Conservation (phyloP, 2,797 vertebrate species). For the Antrozous pallidus region DNA sequence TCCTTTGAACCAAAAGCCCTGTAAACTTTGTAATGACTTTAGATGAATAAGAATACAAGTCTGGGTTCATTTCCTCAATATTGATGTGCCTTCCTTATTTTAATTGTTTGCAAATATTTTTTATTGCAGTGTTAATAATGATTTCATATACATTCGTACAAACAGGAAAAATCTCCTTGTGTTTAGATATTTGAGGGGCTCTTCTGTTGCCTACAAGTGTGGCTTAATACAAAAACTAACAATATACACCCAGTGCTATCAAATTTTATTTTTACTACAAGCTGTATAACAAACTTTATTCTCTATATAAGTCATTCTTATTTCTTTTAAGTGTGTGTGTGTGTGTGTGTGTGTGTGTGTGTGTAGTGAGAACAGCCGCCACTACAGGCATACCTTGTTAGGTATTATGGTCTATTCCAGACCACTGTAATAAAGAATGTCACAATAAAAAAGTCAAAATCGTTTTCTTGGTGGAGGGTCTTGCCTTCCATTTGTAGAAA, state of each 20-base stretch:
- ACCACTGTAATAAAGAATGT: background rate
- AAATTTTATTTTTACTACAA: conserved; percentile 48
- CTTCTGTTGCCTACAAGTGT: background rate
- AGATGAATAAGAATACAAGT: conserved; percentile 18
- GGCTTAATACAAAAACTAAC: conserved; percentile 58
- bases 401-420: background rate
- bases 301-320: conserved; percentile 44
- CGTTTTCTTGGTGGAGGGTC: background rate
- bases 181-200: conserved; percentile 26
- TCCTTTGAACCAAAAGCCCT: conserved; percentile 5
- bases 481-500: background rate
- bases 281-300: conserved; percentile 45
- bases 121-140: conserved; percentile 53
- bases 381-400: background rate
- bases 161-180: conserved; percentile 4
- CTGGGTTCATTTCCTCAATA: conserved; percentile 9
- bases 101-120: conserved; percentile 22
- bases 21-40: conserved; percentile 46
- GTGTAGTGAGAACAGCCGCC: conserved; percentile 36
- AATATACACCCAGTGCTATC: conserved; percentile 10
- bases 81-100: background rate
- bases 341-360: too few species aligned
- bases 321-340: conserved; percentile 41
- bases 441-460: background rate
- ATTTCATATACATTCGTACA: background rate